These are phyloP conservation scores for Rhinella marina DNA, from an alignment of 2,797 vertebrate genomes.

Conservation along the genomic window DNA sequence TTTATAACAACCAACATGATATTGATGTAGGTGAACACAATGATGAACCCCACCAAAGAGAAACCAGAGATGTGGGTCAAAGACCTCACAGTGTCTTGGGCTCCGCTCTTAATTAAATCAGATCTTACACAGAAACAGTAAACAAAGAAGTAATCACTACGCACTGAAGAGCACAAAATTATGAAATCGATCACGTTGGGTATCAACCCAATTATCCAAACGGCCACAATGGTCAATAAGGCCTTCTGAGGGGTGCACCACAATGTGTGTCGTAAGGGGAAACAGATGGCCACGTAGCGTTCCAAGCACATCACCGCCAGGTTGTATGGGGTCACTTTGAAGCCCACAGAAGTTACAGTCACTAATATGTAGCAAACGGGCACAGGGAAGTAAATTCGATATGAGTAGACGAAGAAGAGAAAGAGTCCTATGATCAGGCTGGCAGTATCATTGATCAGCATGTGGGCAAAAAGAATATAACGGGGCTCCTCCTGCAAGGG, in stretches of 20 bases:
- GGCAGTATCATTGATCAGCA: conserved; percentile 78
- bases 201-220: neutral
- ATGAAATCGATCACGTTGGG: neutral
- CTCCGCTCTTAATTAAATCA: neutral
- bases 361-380: conserved; percentile 66
- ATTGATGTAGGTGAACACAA: conserved; percentile 65
- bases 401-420: conserved; percentile 72
- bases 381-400: conserved; percentile 65
- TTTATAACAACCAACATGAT: conserved; percentile 74
- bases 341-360: neutral
- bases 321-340: too few species aligned
- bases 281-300: too few species aligned
- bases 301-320: too few species aligned
- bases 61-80: conserved; percentile 63
- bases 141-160: neutral
- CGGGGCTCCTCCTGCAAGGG: conserved; percentile 73
- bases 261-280: too few species aligned
- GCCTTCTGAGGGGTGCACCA: neutral
- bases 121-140: neutral
- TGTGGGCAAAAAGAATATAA: conserved; percentile 64
- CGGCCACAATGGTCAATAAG: neutral
- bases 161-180: neutral
- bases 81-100: conserved; percentile 64
- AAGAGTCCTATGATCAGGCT: conserved; percentile 70
- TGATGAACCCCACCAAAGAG: conserved; percentile 65